Evolutionary conservation across 2,888 invertebrate genomes (phyloP), one percentile per base, ranked within the genome.

Genomic region (Tanypteryx hageni): DNA sequence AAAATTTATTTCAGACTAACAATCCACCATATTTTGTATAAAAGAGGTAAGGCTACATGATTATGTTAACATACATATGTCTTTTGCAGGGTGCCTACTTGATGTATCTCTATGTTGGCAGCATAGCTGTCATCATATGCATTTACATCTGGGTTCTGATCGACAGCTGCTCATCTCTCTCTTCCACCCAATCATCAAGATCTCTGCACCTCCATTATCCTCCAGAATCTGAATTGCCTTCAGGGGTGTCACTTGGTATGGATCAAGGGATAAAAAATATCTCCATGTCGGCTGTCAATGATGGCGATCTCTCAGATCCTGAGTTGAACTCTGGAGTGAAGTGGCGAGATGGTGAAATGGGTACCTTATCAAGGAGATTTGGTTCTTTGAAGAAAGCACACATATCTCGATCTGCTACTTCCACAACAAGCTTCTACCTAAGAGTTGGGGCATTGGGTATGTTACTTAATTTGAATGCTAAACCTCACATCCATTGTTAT

Each of bases 71-170:
- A n/a, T 82, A 56, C 10, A 61, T 91, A 76, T 92, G 82, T 22
- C 92, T 13, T 86, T 93, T 93, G 9, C 94, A 96, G 96, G 95
- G 96, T 18, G 94, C 96, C 92, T 95, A 95, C 93, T 94, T 96
- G 93, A 95, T 96, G 95, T 96, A 96, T 93, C 95, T 96, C 81
- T 95, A 96, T 94, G 95, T 96, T 92, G 96, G 96, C 4, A 95
- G 96, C 93, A 95, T 96, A 93, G 95, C 95, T 5, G 96, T 96
- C 92, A 96, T 96, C 93, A 95, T 96, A 93, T 95, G 95, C 93
- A 96, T 96, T 93, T 96, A 96, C 94, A 95, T 96, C 93, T 95
- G 96, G 94, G 95, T 96, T 27, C 94, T 96, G 93, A 94, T 96
- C 76, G 96, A 96, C 94, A 95, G 95, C 93, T 96, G 96, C 93